phyloP scores from a whole-genome alignment of 2,797 vertebrate species.

The Tenualosa thibaudeaui region DNA sequence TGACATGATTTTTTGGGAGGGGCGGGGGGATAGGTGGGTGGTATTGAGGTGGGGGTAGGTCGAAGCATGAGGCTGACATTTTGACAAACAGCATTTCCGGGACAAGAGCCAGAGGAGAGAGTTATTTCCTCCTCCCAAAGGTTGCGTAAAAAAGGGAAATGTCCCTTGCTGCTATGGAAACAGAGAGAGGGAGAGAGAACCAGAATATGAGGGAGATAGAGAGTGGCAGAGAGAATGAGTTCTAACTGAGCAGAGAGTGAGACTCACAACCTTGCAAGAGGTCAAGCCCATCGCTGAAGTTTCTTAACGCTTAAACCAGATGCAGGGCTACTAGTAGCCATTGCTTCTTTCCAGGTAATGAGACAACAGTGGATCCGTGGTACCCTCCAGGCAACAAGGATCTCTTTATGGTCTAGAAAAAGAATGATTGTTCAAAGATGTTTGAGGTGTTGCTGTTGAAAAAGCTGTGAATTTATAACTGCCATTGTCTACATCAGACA shows the following conservation, averaged over 20 bases:
- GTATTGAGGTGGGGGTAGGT: background rate
- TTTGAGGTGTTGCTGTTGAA: background rate
- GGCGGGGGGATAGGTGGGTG: background rate
- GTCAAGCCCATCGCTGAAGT: background rate
- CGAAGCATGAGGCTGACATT: slow-evolving; percentile 11
- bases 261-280: background rate
- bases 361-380: background rate
- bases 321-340: background rate
- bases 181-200: slow-evolving; percentile 28
- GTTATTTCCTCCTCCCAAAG: slow-evolving; percentile 23
- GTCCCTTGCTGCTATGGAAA: slow-evolving; percentile 44
- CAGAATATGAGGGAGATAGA: background rate
- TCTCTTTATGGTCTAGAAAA: background rate
- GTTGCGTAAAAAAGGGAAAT: slow-evolving; percentile 27
- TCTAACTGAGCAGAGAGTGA: background rate
- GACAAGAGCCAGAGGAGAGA: slow-evolving; percentile 21
- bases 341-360: background rate
- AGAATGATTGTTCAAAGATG: background rate
- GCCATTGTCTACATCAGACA: background rate
- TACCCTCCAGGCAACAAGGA: background rate
- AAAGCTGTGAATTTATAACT: background rate
- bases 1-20: background rate
- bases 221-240: background rate
- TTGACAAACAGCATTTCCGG: slow-evolving; percentile 34
- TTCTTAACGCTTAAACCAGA: background rate